A percentile compares a stretch with the other conserved stretches of the same genome.
These are phyloP conservation scores for Chanos chanos DNA, from an alignment of 2,797 vertebrate genomes.

Conservation along the genomic window DNA sequence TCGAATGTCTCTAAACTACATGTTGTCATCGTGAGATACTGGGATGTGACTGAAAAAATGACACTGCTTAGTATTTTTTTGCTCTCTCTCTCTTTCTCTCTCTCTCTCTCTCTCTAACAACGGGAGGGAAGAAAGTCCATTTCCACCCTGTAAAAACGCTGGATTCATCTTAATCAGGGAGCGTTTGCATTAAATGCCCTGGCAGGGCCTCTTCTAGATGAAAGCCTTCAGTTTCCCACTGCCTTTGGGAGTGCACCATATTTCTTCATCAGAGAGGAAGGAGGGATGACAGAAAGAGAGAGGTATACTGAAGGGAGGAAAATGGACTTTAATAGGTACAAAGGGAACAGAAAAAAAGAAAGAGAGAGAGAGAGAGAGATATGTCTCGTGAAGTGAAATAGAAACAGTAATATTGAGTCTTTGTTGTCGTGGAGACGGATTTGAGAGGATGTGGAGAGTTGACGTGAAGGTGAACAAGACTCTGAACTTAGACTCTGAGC, in stretches of 20 bases:
- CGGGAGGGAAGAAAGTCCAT: constrained; percentile 15
- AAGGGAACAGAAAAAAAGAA: background rate
- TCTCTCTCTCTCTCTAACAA: too few relatives aligned
- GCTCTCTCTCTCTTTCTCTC: too few relatives aligned
- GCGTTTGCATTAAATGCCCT: constrained; percentile 38
- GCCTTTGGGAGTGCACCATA: constrained; percentile 43
- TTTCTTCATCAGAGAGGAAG: constrained; percentile 49
- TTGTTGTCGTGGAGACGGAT: background rate
- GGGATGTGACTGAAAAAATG: too few relatives aligned
- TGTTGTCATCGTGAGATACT: too few relatives aligned
- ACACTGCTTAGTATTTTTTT: too few relatives aligned
- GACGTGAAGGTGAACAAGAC: background rate
- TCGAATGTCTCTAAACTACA: too few relatives aligned
- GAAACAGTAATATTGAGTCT: too few relatives aligned
- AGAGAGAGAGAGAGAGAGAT: background rate
- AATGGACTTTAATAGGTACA: background rate
- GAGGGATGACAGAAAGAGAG: background rate
- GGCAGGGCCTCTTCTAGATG: constrained; percentile 51
- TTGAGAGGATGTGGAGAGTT: background rate
- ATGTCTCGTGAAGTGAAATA: background rate
- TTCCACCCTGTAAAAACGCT: constrained; percentile 28
- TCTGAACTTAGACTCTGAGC: background rate
- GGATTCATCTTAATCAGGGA: constrained; percentile 50
- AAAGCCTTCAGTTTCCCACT: constrained; percentile 53
- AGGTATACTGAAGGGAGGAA: background rate